These are phyloP conservation scores for Rhynchopsitta pachyrhyncha DNA, from an alignment of 2,113 vertebrate genomes.

Conservation along the genomic window DNA sequence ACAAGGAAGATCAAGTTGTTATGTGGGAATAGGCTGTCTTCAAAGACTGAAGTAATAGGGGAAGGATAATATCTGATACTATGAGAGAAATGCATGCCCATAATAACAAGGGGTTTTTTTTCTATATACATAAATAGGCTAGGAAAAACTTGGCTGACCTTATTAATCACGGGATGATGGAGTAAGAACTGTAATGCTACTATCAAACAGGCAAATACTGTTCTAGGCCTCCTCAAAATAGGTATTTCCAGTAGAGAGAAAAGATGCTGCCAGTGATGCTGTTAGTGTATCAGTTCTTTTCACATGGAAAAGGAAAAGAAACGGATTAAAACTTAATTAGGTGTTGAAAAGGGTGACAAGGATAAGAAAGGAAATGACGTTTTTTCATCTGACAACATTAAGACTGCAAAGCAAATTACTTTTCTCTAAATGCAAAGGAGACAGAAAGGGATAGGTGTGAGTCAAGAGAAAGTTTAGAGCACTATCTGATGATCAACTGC, in stretches of 20 bases:
- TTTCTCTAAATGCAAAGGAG: not conserved
- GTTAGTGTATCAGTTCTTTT: not conserved
- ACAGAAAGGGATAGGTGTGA: not conserved
- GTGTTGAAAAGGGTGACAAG: not conserved
- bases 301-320: not conserved
- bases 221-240: not conserved
- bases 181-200: not conserved
- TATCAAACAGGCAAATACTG: not conserved
- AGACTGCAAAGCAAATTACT: not conserved
- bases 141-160: not conserved
- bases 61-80: not conserved
- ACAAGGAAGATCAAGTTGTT: not conserved
- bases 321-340: not conserved
- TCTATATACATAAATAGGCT: not conserved
- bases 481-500: rapidly evolving
- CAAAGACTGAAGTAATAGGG: not conserved
- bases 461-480: not conserved
- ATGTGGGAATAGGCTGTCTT: not conserved
- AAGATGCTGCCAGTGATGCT: not conserved
- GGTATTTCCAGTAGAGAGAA: not conserved
- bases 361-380: not conserved
- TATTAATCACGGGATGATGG: not conserved
- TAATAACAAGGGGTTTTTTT: not conserved
- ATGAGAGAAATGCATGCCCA: not conserved
- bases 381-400: not conserved